Conservation (phyloP, 2,888 invertebrate species). For the Agriopis leucophaearia region DNA sequence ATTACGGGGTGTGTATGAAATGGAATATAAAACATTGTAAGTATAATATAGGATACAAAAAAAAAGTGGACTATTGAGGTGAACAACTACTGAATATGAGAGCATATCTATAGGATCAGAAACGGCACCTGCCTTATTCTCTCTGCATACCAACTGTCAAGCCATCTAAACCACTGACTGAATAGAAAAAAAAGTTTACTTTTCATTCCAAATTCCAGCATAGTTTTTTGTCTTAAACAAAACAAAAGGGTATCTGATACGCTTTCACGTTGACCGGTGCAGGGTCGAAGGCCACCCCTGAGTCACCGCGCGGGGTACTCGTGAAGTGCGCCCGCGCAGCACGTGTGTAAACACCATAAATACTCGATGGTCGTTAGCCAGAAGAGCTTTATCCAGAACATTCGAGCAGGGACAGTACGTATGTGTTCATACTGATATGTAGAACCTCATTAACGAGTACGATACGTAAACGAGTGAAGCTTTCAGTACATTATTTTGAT, state of each 20-base stretch:
- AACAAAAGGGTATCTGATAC: neutral
- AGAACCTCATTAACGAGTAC: neutral
- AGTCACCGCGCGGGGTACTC: neutral
- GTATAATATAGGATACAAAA: no score
- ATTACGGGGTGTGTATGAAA: no score
- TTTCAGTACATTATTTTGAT: neutral
- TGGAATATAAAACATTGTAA: no score
- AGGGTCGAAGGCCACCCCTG: neutral
- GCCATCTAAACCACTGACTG: no score
- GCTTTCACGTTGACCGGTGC: neutral
- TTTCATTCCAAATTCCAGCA: no score
- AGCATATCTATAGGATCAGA: no score
- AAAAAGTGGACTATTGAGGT: no score
- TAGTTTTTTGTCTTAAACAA: no score
- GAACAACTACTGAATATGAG: no score
- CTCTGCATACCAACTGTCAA: no score
- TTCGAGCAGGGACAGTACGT: neutral
- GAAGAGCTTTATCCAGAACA: neutral
- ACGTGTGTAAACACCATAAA: constrained; percentile 2
- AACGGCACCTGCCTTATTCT: no score
- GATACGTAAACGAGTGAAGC: neutral
- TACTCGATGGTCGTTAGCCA: neutral
- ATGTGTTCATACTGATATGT: neutral
- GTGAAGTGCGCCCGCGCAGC: neutral
- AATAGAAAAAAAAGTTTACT: no score